A percentile compares a stretch with the other conserved stretches of the same genome.
These are phyloP conservation scores for Plestiodon gilberti DNA, from an alignment of 2,113 vertebrate species.

Conservation along the genomic window DNA sequence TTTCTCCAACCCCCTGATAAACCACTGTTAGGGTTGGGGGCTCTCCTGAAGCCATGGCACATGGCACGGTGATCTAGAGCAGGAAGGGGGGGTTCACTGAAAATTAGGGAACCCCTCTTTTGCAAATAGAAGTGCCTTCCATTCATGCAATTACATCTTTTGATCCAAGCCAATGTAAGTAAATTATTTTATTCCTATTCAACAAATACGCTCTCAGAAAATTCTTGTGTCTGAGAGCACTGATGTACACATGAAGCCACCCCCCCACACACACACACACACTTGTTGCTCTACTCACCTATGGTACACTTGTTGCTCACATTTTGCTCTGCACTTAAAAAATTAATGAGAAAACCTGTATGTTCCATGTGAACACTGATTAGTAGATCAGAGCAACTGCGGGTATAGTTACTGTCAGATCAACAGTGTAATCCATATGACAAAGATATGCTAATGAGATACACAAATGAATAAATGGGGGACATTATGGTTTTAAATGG, in stretches of 20 bases:
- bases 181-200: slow-evolving; percentile 80
- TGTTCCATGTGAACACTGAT: not conserved
- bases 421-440: slow-evolving; percentile 60
- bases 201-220: slow-evolving; percentile 44
- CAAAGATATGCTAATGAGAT: slow-evolving; percentile 70
- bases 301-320: not conserved
- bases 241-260: not conserved
- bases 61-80: too few species aligned
- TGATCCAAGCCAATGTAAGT: slow-evolving; percentile 70
- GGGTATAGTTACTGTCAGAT: slow-evolving; percentile 59
- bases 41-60: too few species aligned
- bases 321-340: not conserved
- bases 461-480: slow-evolving; percentile 69
- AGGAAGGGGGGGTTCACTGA: too few species aligned
- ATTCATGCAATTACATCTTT: too few species aligned
- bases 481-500: slow-evolving; percentile 37
- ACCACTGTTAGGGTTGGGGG: too few species aligned
- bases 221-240: not conserved
- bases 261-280: not conserved
- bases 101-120: too few species aligned
- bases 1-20: too few species aligned
- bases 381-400: slow-evolving; percentile 9
- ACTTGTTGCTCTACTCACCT: not conserved
- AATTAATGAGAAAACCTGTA: not conserved
- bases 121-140: too few species aligned